Base-by-base conservation (phyloP, 2,113 vertebrate genomes). In the Acanthochromis polyacanthus region DNA sequence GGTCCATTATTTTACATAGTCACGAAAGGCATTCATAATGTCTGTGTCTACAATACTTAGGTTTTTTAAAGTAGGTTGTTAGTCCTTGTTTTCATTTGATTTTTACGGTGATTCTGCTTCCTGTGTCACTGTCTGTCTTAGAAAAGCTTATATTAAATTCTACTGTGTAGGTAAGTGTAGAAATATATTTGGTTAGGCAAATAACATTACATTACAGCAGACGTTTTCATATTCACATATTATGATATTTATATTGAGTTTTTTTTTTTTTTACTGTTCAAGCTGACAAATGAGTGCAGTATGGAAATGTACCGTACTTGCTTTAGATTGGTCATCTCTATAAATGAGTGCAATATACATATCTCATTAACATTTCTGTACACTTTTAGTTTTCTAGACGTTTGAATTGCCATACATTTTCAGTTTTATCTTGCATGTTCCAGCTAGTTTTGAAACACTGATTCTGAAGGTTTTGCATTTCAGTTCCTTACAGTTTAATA, bases 151-250 rank as follows among this genome's bases (percentile, higher is more conserved):
- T 32, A 55, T 61, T 65, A 45, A 23, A 23, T 22, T 72, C 48
- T 46, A 12, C 16, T 25, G 0, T 55, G 19, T 51, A 23, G 36
- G 46, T 76, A 56, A 50, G 25, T 64, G 46, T 43, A 57, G 12
- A 58, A 43, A n/a, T 72, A 19, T 81, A 78, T 77, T 77, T 63
- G 40, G 67, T 76, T 76, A 73, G 56, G 25, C 28, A 55, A 71
- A 71, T 82, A 28, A 53, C 78, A 70, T 85, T 59, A 10, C 28
- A 69, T 75, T 80, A 73, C 45, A 59, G 62, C 4, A 3, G 63
- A 59, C 46, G 23, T 72, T 82, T 74, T 71, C 50, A n/a, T n/a
- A n/a, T n/a, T n/a, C n/a, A n/a, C n/a, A n/a, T n/a, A n/a, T n/a
- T n/a, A n/a, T n/a, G n/a, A n/a, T n/a, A n/a, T n/a, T n/a, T n/a